Evolutionary conservation across 2,113 vertebrate genomes (phyloP).

Genomic region (Melanerpes formicivorus): DNA sequence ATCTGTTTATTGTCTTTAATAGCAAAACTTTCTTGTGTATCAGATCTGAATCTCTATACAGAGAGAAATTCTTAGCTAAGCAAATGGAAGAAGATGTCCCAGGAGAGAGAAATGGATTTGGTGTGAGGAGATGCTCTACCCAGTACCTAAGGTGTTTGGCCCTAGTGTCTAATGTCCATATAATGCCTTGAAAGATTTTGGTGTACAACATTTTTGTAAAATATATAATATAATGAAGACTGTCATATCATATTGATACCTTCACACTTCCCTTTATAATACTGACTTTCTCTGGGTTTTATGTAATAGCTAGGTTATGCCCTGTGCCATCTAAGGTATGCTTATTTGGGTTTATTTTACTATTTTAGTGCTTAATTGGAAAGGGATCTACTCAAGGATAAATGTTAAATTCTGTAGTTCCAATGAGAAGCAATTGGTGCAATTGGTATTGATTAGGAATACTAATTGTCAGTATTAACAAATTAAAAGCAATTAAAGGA

Average conservation of each 20-base stretch:
- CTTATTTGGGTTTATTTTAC: background rate
- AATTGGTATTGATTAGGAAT: background rate
- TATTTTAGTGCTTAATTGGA: background rate
- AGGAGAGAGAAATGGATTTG: constrained; percentile 58
- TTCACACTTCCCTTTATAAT: background rate
- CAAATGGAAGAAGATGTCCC: constrained; percentile 59
- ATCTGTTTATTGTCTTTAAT: constrained; percentile 59
- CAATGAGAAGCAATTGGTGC: background rate
- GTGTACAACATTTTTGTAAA: background rate
- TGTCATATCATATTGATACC: background rate
- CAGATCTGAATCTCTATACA: constrained; percentile 60
- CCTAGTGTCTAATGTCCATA: constrained; percentile 42
- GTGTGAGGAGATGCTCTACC: constrained; percentile 62
- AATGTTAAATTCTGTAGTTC: background rate
- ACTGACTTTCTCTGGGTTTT: background rate
- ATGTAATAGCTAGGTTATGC: background rate
- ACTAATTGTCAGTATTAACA: background rate
- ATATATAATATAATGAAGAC: background rate
- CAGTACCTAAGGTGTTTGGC: constrained; percentile 59
- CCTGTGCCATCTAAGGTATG: background rate
- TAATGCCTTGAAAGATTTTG: constrained; percentile 38
- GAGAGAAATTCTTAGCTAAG: constrained; percentile 66
- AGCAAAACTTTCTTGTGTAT: constrained; percentile 55
- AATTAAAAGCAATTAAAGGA: background rate
- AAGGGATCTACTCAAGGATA: background rate